Evolutionary conservation across 2,888 invertebrate species (phyloP).

Genomic region (Cetonia aurata): DNA sequence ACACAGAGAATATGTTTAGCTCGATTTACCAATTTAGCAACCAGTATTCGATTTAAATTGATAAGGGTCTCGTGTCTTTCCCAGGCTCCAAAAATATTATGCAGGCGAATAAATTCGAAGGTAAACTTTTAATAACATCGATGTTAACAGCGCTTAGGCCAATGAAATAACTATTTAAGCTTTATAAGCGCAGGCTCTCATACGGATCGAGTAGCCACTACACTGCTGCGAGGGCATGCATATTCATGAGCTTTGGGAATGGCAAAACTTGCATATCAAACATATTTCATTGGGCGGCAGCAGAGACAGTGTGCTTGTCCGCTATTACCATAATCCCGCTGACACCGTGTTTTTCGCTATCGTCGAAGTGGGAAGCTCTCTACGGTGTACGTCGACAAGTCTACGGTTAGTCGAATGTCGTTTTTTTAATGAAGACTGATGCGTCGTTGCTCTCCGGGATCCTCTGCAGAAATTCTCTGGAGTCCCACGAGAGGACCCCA

Average conservation of each 20-base stretch:
- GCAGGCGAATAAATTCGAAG: background rate
- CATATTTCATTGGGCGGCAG: constrained; percentile 44
- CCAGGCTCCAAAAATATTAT: background rate
- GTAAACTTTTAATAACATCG: constrained; percentile 47
- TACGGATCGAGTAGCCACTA: constrained; percentile 45
- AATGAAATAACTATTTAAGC: constrained; percentile 53
- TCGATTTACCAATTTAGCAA: too few relatives aligned
- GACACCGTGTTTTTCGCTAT: constrained; percentile 28
- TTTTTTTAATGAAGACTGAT: too few relatives aligned
- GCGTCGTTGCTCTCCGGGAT: too few relatives aligned
- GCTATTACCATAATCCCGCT: constrained; percentile 38
- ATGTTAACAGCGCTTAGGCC: constrained; percentile 50
- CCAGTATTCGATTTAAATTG: too few relatives aligned
- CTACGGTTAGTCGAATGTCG: too few relatives aligned
- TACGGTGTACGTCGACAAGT: too few relatives aligned
- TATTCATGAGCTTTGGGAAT: constrained; percentile 47
- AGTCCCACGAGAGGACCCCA: too few relatives aligned
- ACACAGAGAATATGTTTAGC: too few relatives aligned
- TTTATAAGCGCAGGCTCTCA: constrained; percentile 46
- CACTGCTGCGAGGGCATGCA: constrained; percentile 40
- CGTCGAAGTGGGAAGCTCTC: too few relatives aligned
- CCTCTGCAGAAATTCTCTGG: too few relatives aligned
- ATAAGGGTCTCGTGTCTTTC: too few relatives aligned
- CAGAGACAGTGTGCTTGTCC: constrained; percentile 25
- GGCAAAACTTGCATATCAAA: constrained; percentile 50